Percentiles rank a stretch among this genome's conserved stretches.
Conservation (phyloP, 2,888 invertebrate genomes). For the Caradrina kadenii region DNA sequence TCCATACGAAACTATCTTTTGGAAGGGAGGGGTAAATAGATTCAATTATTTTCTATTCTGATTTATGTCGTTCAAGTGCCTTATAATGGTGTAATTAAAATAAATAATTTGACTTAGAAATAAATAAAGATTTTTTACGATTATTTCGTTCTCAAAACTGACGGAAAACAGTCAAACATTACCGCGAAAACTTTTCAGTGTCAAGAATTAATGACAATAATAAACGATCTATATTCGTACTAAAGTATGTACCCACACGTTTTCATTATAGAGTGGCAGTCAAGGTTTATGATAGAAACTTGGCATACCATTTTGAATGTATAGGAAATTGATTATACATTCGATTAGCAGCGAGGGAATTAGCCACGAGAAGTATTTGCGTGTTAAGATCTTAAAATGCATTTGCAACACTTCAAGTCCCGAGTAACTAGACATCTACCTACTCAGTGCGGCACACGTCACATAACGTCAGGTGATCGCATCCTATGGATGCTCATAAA, state of each 20-base stretch:
- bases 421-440: background rate
- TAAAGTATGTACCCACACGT: constrained; percentile 5
- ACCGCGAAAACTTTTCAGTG: background rate
- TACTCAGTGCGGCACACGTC: background rate
- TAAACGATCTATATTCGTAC: constrained; percentile 17
- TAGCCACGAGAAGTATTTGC: constrained; percentile 50
- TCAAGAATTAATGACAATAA: constrained; percentile 21
- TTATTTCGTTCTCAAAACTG: constrained; percentile 5
- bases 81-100: too few species aligned
- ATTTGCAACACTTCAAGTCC: constrained; percentile 48
- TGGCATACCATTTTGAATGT: constrained; percentile 33
- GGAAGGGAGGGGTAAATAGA: too few species aligned
- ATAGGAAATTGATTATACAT: constrained; percentile 42
- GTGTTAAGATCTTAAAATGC: constrained; percentile 50
- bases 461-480: background rate
- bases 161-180: constrained; percentile 22
- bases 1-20: too few species aligned
- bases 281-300: constrained; percentile 33
- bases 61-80: too few species aligned
- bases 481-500: constrained; percentile 2
- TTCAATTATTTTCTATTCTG: too few species aligned
- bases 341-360: constrained; percentile 37
- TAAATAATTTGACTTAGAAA: too few species aligned
- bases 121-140: too few species aligned
- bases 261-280: constrained; percentile 14